Percentiles rank a stretch among this genome's conserved stretches.
Conservation (phyloP, 23 tunicate genomes). For the Pegea sp. region DNA sequence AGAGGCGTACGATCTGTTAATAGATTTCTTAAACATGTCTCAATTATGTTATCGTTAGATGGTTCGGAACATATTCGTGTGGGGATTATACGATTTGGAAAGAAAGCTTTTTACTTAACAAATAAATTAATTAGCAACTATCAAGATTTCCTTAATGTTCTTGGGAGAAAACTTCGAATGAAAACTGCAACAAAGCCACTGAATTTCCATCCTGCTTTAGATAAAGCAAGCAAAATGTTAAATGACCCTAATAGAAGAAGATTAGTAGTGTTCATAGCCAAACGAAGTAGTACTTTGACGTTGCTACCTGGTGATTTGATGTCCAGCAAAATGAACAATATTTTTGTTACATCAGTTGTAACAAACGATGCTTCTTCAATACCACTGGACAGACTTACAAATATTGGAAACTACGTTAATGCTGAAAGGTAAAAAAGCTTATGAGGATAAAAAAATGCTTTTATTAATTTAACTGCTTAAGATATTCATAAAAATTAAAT, state of each 20-base stretch:
- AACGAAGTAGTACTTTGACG: slow-evolving; percentile 1
- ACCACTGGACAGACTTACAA: slow-evolving; percentile 1
- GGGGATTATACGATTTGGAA: slow-evolving; percentile 4
- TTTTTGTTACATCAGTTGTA: slow-evolving; percentile 10
- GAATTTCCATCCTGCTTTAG: background rate
- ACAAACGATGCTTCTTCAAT: slow-evolving; percentile 16
- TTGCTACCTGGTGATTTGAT: background rate
- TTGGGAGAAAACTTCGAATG: background rate
- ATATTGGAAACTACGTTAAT: slow-evolving; percentile 3
- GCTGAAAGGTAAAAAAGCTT: slow-evolving; percentile 32
- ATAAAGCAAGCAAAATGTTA: slow-evolving; percentile 3
- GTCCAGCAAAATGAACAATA: background rate
- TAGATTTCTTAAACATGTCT: slow-evolving; percentile 5
- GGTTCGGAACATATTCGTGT: slow-evolving; percentile 2
- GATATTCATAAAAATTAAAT: too few species aligned
- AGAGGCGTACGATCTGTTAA: background rate
- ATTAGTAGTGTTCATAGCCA: slow-evolving; percentile 17
- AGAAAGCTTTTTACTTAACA: background rate
- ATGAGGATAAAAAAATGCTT: too few species aligned
- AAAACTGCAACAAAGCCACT: slow-evolving; percentile 5
- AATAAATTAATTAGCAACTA: slow-evolving; percentile 4
- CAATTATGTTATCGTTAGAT: background rate
- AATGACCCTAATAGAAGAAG: slow-evolving; percentile 2
- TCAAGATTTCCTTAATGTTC: background rate
- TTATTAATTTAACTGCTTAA: too few species aligned